Evolutionary conservation across 2,888 invertebrate species (phyloP).

Genomic region (Drosophila anomelani): DNA sequence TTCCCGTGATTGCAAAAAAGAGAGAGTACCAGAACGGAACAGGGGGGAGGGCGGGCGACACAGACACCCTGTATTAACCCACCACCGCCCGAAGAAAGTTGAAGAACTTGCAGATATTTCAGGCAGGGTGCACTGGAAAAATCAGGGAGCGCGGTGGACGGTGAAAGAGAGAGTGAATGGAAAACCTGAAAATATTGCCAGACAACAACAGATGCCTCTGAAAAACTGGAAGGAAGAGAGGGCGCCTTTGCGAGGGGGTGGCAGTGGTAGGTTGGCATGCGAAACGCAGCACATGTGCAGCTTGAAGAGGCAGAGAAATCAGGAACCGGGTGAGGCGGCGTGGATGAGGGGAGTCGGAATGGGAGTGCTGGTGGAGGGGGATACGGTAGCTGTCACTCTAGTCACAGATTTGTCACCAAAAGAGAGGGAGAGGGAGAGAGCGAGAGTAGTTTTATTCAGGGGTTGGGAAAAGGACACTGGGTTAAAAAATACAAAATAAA

Average conservation of each 20-base stretch:
- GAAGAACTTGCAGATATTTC: slow-evolving; percentile 45
- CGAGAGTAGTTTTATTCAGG: slow-evolving; percentile 16
- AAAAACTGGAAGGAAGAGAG: slow-evolving; percentile 13
- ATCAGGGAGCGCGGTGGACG: slow-evolving; percentile 31
- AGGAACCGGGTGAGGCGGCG: slow-evolving; percentile 2
- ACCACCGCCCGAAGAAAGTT: slow-evolving; percentile 41
- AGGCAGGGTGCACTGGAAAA: slow-evolving; percentile 69
- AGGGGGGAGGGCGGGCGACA: slow-evolving; percentile 5
- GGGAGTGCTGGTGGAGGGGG: slow-evolving; percentile 1
- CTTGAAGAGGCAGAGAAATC: slow-evolving; percentile 24
- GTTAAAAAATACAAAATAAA: neutral
- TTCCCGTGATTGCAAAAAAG: slow-evolving; percentile 57
- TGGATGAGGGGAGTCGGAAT: neutral
- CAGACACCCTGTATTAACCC: slow-evolving; percentile 52
- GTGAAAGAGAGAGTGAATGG: slow-evolving; percentile 38
- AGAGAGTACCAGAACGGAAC: slow-evolving; percentile 47
- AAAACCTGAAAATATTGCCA: slow-evolving; percentile 64
- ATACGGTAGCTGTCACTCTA: slow-evolving; percentile 57
- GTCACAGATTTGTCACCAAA: slow-evolving; percentile 60
- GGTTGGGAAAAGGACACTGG: slow-evolving; percentile 34
- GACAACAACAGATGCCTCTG: slow-evolving; percentile 56
- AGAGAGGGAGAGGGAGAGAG: slow-evolving; percentile 18
- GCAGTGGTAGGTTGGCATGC: slow-evolving; percentile 47
- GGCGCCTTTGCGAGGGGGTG: slow-evolving; percentile 24
- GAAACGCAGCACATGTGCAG: slow-evolving; percentile 71